Percentiles rank a stretch among this genome's conserved stretches.
Evolutionary conservation across 1,140 invertebrate genomes (phyloP).

Genomic region (Marisa cornuarietis): DNA sequence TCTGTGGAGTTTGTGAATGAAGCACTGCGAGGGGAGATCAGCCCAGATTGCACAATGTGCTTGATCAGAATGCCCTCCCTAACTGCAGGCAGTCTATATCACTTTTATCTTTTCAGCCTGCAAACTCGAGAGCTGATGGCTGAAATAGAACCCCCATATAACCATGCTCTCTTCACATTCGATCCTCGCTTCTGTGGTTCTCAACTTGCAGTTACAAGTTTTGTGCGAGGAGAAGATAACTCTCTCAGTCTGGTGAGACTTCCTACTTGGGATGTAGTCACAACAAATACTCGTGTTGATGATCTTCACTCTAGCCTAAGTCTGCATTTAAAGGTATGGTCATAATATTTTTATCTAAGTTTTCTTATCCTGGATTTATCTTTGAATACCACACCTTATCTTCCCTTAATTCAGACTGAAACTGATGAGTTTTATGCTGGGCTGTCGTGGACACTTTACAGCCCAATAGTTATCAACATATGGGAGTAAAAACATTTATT

Average conservation of each 20-base stretch:
- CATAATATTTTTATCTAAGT: too few relatives aligned
- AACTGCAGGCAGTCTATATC: constrained; percentile 44
- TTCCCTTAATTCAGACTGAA: too few relatives aligned
- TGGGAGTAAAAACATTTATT: too few relatives aligned
- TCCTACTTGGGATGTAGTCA: constrained; percentile 53
- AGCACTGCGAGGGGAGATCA: constrained; percentile 63
- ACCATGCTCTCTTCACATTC: constrained; percentile 61
- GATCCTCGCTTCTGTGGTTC: constrained; percentile 60
- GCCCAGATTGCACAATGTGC: constrained; percentile 61
- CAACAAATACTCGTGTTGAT: constrained; percentile 55
- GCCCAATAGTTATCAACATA: too few relatives aligned
- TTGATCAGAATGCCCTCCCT: constrained; percentile 59
- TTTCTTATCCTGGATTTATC: too few relatives aligned
- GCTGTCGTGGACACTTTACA: too few relatives aligned
- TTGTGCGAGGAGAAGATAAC: constrained; percentile 55
- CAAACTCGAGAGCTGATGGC: constrained; percentile 50
- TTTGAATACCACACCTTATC: too few relatives aligned
- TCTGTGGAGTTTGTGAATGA: constrained; percentile 62
- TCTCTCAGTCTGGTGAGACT: constrained; percentile 57
- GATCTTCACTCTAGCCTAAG: constrained; percentile 54
- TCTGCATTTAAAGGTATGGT: constrained; percentile 47
- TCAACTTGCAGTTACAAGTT: constrained; percentile 64
- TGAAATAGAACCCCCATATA: constrained; percentile 51
- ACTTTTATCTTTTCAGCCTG: constrained; percentile 59
- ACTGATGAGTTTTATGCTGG: too few relatives aligned